Conservation (phyloP, 2,888 invertebrate genomes). For the Mythimna pallens region DNA sequence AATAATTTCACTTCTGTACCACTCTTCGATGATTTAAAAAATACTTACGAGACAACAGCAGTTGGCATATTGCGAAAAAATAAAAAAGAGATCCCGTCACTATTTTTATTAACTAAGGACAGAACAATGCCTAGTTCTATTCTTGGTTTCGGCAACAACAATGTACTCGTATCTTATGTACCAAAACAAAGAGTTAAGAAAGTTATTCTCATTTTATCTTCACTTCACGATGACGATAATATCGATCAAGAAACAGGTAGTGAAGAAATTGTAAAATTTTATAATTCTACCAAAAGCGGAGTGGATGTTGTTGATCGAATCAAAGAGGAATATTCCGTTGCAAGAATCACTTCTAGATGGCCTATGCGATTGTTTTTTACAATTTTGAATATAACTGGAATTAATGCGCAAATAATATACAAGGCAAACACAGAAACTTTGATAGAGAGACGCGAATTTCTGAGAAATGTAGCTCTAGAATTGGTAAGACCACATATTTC, state of each 20-base stretch:
- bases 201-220: background rate
- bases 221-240: background rate
- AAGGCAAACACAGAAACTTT: background rate
- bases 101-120: slow-evolving; percentile 3
- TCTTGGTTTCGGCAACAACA: background rate
- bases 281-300: slow-evolving; percentile 3
- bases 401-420: slow-evolving; percentile 15
- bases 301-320: background rate
- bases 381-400: slow-evolving; percentile 4
- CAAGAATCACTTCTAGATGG: slow-evolving; percentile 5
- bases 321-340: slow-evolving; percentile 14
- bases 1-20: slow-evolving; percentile 5
- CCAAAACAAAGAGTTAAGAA: background rate
- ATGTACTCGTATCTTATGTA: background rate
- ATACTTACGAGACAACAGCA: background rate
- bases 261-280: background rate
- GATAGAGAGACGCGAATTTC: background rate
- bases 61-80: slow-evolving; percentile 4
- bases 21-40: slow-evolving; percentile 3
- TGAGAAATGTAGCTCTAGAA: background rate
- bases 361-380: slow-evolving; percentile 7
- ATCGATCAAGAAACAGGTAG: background rate
- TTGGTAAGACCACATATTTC: slow-evolving; percentile 1
- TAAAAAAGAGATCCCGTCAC: slow-evolving; percentile 1
- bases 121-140: background rate